Conservation (phyloP, 2,113 vertebrate species). For the Centropus bengalensis region DNA sequence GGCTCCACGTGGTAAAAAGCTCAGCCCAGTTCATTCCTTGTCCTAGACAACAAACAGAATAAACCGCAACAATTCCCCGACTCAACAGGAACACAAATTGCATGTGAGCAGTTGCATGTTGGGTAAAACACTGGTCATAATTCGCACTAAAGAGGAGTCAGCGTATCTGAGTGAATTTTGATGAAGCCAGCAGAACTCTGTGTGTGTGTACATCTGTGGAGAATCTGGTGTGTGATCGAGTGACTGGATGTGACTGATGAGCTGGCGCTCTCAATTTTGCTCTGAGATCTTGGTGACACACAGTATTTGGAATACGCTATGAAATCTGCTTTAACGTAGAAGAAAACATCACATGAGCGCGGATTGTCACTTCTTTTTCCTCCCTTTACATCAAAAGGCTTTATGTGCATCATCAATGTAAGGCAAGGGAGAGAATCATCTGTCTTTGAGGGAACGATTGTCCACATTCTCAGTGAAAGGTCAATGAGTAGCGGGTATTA, state of each 20-base stretch:
- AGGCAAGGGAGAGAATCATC: slow-evolving; percentile 65
- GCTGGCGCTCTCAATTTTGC: not conserved
- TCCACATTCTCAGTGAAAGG: slow-evolving; percentile 71
- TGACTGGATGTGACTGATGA: not conserved
- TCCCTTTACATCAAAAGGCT: slow-evolving; percentile 26
- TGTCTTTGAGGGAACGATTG: slow-evolving; percentile 68
- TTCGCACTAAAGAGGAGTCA: not conserved
- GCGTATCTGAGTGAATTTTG: not conserved
- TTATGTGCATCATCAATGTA: slow-evolving; percentile 47
- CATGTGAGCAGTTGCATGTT: not conserved
- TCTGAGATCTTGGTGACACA: not conserved
- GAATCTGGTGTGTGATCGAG: not conserved
- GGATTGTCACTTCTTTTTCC: not conserved
- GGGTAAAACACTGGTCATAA: not conserved
- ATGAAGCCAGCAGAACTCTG: not conserved
- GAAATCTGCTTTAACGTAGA: not conserved
- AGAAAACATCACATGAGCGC: not conserved
- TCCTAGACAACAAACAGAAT: not conserved
- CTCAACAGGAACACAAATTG: not conserved
- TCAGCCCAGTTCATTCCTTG: not conserved
- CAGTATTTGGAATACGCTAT: not conserved
- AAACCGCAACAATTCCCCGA: not conserved
- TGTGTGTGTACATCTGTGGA: not conserved
- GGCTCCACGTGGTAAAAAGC: not conserved
- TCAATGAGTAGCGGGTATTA: slow-evolving; percentile 77